Evolutionary conservation across 1,140 invertebrate genomes (phyloP).

Genomic region (Phymorhynchus buccinoides): DNA sequence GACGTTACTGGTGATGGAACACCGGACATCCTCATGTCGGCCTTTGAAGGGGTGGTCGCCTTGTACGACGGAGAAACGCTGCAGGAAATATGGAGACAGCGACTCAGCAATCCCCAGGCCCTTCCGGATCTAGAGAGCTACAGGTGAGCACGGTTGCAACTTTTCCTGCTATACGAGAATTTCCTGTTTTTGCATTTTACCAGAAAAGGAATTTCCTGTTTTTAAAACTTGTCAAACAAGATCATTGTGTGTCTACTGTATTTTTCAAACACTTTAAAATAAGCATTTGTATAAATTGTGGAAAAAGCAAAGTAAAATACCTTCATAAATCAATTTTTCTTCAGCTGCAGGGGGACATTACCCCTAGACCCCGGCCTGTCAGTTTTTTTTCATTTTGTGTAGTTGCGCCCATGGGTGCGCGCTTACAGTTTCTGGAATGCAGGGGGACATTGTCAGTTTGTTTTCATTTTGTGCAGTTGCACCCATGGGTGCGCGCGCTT

Average conservation of each 20-base stretch:
- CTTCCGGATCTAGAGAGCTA: conserved; percentile 62
- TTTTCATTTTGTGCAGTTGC: not conserved
- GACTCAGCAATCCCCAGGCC: conserved; percentile 8
- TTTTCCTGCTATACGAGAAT: not conserved
- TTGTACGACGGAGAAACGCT: conserved; percentile 65
- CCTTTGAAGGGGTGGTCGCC: conserved; percentile 60
- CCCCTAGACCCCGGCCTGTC: too few relatives aligned
- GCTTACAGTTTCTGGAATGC: not conserved
- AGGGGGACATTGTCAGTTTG: not conserved
- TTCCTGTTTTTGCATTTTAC: too few relatives aligned
- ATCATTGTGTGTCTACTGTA: too few relatives aligned
- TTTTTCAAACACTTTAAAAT: too few relatives aligned
- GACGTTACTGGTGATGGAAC: conserved; percentile 65
- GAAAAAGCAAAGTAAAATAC: too few relatives aligned
- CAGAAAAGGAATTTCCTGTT: too few relatives aligned
- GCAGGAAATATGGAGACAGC: conserved; percentile 53
- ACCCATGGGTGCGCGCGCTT: not conserved
- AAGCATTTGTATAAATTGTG: too few relatives aligned
- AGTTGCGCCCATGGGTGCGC: too few relatives aligned
- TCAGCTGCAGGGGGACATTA: too few relatives aligned
- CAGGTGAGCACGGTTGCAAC: conserved; percentile 51
- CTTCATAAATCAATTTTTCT: too few relatives aligned
- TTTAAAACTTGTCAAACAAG: too few relatives aligned
- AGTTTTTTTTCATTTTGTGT: too few relatives aligned
- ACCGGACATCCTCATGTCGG: conserved; percentile 64